Evolutionary conservation across 37 sponge, comb jelly and placozoan species (phyloP), one percentile per base, ranked within the genome.

Genomic region (Bolinopsis microptera): DNA sequence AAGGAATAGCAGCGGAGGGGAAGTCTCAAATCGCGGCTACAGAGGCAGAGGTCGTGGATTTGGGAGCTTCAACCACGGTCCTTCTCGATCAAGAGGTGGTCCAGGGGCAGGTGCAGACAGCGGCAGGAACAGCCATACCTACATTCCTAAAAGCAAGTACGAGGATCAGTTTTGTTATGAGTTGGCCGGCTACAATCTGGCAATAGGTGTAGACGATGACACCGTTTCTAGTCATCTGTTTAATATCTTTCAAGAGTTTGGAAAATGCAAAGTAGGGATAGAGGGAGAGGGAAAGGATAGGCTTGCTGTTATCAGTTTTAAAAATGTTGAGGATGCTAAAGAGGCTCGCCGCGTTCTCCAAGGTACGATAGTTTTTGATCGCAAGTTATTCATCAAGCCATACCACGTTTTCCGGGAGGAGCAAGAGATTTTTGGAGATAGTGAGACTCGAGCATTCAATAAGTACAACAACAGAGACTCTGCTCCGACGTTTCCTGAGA

Each of bases 221-320:
- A 86, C 90, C 39, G 90, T 86, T 1, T 86, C 90, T 38, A 86
- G 61, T 23, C 34, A 35, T 23, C 28, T 86, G n/a, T 86, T 86
- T 48, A 86, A 27, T 41, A 28, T 41, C 5, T 86, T 86, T 34
- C 61, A 39, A 39, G 61, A 86, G 90, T 86, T 86, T 27, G 90
- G 90, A 21, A 86, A 86, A 23, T 86, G 90, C 36, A 86, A 86
- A 39, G 61, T 86, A 0, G 90, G 90, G 9, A 39, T 86, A 36
- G 90, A 86, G 61, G 90, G 90, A 39, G 90, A 86, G 90, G 90
- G 90, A 21, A 86, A 86, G 26, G 90, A 86, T 27, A 8, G 90
- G 41, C 26, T 86, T 2, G 90, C 90, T 33, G 90, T 86, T 0
- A 86, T 86, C 41, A 86, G 90, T 86, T 86, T 86, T 38, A 86